These are phyloP conservation scores for Edolisoma coerulescens DNA, from an alignment of 2,113 vertebrate species.

Conservation along the genomic window DNA sequence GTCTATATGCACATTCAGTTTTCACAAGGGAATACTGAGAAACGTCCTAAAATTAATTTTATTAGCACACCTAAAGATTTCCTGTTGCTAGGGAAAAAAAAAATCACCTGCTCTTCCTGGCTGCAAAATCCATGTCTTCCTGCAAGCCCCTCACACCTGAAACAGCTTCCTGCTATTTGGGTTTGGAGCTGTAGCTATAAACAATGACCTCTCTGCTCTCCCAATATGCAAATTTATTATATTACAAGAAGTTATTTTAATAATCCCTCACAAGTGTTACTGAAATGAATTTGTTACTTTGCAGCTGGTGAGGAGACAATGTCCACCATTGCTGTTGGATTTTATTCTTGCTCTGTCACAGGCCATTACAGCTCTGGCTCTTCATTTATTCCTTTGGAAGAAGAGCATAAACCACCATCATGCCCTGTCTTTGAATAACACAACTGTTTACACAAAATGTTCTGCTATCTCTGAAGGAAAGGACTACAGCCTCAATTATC, in stretches of 20 bases:
- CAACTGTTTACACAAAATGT: not conserved
- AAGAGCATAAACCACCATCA: not conserved
- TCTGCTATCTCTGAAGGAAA: not conserved
- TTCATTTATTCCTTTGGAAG: not conserved
- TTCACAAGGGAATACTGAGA: conserved; percentile 12
- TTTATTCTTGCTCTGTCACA: not conserved
- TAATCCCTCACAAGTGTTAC: not conserved
- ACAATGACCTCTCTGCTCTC: not conserved
- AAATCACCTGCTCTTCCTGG: not conserved
- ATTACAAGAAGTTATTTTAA: not conserved
- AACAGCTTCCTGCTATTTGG: not conserved
- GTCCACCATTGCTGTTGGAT: not conserved
- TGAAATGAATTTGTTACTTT: not conserved
- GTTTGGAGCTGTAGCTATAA: not conserved
- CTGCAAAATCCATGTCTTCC: not conserved
- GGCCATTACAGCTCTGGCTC: not conserved
- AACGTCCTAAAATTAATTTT: conserved; percentile 49
- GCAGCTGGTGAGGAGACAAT: not conserved
- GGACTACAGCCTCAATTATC: not conserved
- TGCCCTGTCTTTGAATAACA: not conserved
- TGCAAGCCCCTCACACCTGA: not conserved
- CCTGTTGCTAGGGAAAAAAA: not conserved
- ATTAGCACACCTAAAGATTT: not conserved
- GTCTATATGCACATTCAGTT: conserved; percentile 3
- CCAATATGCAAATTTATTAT: not conserved